These are phyloP conservation scores for Odocoileus hemionus DNA, from an alignment of 2,113 vertebrate genomes.

Conservation along the genomic window DNA sequence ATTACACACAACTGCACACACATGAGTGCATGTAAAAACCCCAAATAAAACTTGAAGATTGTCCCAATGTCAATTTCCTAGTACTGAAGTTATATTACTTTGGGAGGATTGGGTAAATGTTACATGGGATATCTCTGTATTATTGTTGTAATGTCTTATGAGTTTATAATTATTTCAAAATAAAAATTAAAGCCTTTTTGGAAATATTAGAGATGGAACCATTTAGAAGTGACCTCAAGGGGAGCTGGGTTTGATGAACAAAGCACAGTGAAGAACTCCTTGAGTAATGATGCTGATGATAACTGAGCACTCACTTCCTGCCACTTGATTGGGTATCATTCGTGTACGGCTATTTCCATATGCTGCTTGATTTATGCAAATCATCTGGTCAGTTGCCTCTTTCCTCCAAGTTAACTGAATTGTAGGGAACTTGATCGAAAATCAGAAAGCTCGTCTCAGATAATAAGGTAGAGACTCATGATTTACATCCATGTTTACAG, in stretches of 20 bases:
- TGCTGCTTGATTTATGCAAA: background rate
- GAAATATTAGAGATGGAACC: background rate
- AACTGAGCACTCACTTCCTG: fast-evolving
- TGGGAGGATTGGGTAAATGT: background rate
- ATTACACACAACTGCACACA: background rate
- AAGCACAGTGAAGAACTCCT: background rate
- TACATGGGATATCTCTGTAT: background rate
- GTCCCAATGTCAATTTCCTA: background rate
- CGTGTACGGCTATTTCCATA: fast-evolving
- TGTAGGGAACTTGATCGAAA: background rate
- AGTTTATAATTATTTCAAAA: background rate
- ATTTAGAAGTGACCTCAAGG: background rate
- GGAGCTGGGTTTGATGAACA: background rate
- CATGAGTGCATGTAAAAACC: background rate
- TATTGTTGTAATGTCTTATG: background rate
- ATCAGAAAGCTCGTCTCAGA: background rate
- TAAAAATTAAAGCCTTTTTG: background rate
- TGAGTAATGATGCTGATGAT: background rate
- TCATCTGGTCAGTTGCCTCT: background rate
- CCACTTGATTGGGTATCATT: fast-evolving
- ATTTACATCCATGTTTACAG: background rate
- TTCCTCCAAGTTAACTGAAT: background rate
- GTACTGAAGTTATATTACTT: background rate
- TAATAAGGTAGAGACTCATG: background rate
- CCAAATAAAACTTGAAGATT: background rate